Conservation (phyloP, 2,797 vertebrate genomes). For the Eleutherodactylus coqui region DNA sequence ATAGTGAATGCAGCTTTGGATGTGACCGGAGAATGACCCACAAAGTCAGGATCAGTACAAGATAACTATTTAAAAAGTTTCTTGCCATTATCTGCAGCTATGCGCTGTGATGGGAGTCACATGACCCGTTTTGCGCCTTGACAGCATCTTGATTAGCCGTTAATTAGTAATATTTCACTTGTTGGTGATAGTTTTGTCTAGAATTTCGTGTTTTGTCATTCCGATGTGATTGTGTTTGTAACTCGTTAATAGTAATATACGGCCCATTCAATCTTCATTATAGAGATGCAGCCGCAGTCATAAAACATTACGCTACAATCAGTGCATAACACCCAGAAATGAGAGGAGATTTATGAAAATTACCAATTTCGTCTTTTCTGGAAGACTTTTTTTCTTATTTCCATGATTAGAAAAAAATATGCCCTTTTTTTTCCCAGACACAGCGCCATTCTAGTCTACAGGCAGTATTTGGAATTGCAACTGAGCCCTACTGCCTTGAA, state of each 20-base stretch:
- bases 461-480: no score
- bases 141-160: not conserved
- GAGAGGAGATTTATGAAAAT: not conserved
- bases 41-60: no score
- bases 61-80: no score
- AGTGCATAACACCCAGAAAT: not conserved
- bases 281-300: not conserved
- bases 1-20: no score
- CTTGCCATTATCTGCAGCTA: no score
- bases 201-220: not conserved
- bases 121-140: not conserved
- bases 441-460: no score
- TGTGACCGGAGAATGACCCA: no score
- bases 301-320: not conserved
- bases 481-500: no score
- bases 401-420: no score
- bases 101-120: not conserved
- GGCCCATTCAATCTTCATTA: not conserved
- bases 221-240: not conserved
- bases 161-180: not conserved
- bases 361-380: not conserved
- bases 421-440: no score
- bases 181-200: not conserved
- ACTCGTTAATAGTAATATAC: slow-evolving; percentile 10
- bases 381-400: not conserved